phyloP scores from a whole-genome alignment of 2,113 vertebrate genomes.

The Podarcis raffonei region DNA sequence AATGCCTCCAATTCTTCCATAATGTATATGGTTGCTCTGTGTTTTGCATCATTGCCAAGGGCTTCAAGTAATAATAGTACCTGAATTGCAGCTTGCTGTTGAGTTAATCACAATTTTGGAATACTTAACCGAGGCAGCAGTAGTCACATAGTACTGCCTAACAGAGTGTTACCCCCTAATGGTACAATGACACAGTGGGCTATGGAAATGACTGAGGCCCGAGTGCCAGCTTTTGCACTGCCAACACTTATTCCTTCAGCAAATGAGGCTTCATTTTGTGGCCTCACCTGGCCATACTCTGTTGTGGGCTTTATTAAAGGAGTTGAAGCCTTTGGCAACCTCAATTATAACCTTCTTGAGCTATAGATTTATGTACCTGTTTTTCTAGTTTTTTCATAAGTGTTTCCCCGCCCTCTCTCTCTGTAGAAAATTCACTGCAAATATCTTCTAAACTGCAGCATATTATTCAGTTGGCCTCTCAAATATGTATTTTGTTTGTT shows the following conservation, averaged over 20 bases:
- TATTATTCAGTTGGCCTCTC: neutral
- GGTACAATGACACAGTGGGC: neutral
- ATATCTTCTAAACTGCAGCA: neutral
- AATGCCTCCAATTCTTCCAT: neutral
- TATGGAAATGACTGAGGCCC: constrained; percentile 30
- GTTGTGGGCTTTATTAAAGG: neutral
- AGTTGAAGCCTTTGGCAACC: neutral
- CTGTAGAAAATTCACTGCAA: neutral
- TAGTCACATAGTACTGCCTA: neutral
- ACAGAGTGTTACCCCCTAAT: neutral
- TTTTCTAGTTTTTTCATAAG: neutral
- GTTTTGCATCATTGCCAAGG: constrained; percentile 15
- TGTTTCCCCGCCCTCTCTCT: neutral
- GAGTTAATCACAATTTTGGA: constrained; percentile 18
- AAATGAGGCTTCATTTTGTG: neutral
- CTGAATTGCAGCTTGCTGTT: neutral
- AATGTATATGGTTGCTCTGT: neutral
- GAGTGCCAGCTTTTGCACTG: neutral
- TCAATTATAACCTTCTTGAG: neutral
- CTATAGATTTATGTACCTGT: constrained; percentile 8
- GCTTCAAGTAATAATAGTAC: constrained; percentile 19
- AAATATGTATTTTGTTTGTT: neutral
- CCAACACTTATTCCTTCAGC: constrained; percentile 7
- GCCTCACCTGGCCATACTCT: neutral
- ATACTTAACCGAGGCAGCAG: neutral